Conservation (phyloP, 2,113 vertebrate species). For the Rutilus rutilus region DNA sequence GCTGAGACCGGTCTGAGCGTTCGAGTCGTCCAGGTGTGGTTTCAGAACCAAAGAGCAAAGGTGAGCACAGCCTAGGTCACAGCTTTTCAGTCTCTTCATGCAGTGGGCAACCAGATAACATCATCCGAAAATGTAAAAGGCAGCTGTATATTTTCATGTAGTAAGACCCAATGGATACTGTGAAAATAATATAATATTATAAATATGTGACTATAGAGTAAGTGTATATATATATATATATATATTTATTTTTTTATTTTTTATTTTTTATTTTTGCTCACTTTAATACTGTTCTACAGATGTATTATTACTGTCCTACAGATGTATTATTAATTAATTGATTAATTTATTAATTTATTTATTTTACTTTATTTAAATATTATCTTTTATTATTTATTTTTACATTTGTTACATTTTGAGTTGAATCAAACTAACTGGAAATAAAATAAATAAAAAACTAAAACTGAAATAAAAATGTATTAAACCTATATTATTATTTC, state of each 20-base stretch:
- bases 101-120: background rate
- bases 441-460: no score
- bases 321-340: background rate
- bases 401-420: no score
- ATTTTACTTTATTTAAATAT: background rate
- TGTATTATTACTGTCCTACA: background rate
- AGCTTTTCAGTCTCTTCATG: background rate
- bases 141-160: background rate
- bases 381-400: no score
- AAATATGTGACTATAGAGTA: background rate
- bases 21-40: conserved; percentile 96
- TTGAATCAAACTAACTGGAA: no score
- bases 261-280: no score
- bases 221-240: background rate
- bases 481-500: no score
- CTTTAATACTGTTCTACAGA: background rate
- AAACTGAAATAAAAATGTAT: no score
- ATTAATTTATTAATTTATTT: background rate
- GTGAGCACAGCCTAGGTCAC: conserved; percentile 67
- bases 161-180: background rate
- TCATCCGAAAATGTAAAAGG: background rate
- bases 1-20: conserved; percentile 94
- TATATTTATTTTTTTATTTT: no score
- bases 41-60: conserved; percentile 98
- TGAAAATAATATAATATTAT: background rate